Conservation (phyloP, 2,797 vertebrate species). For the Rhinophrynus dorsalis region DNA sequence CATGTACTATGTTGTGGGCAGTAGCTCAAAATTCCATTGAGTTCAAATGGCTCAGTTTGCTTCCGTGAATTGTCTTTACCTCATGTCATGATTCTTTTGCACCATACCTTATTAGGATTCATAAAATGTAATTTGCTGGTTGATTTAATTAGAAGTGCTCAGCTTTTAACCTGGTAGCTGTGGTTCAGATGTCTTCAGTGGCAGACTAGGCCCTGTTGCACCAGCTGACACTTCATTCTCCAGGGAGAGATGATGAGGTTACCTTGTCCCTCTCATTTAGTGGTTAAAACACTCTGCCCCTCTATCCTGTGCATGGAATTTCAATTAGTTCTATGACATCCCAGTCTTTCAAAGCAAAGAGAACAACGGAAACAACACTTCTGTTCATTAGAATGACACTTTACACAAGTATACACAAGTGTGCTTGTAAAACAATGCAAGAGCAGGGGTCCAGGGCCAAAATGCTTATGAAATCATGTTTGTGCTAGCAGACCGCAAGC, state of each 20-base stretch:
- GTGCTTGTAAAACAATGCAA: neutral
- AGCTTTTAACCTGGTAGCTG: neutral
- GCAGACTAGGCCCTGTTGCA: neutral
- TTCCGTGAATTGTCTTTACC: too few species aligned
- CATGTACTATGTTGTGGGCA: too few species aligned
- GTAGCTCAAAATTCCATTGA: too few species aligned
- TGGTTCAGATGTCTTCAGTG: neutral
- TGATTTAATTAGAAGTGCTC: neutral
- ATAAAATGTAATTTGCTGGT: neutral
- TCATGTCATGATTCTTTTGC: too few species aligned
- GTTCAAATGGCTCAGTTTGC: too few species aligned
- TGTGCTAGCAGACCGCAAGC: neutral
- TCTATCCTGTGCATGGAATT: neutral
- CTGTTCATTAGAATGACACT: neutral
- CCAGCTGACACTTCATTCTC: neutral
- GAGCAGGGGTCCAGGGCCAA: neutral
- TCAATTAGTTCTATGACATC: neutral
- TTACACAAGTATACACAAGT: neutral
- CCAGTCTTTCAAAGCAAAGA: neutral
- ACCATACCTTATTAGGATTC: too few species aligned
- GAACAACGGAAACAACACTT: neutral
- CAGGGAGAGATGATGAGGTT: neutral
- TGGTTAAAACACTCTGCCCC: neutral
- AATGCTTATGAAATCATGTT: neutral
- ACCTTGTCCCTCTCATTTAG: neutral